These are phyloP conservation scores for Synanthedon andrenaeformis DNA, from an alignment of 2,888 invertebrate genomes.

Conservation along the genomic window DNA sequence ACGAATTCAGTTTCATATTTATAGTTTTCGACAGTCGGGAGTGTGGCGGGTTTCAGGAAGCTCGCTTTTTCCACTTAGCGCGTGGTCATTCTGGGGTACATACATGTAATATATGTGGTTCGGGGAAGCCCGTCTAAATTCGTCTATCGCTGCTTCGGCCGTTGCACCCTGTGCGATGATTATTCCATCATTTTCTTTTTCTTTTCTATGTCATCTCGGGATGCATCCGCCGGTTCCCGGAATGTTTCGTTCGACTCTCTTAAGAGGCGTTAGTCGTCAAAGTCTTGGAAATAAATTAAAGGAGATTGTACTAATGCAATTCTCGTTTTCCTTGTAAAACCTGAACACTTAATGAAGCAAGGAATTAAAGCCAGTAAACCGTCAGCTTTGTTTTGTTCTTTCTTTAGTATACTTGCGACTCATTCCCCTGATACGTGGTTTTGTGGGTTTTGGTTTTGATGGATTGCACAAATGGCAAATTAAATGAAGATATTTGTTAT, in stretches of 20 bases:
- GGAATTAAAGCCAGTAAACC: no score
- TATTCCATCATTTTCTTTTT: slow-evolving; percentile 8
- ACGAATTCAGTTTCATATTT: slow-evolving; percentile 54
- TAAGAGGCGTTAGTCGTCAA: no score
- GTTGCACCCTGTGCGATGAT: slow-evolving; percentile 21
- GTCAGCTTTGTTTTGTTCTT: no score
- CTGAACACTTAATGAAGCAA: no score
- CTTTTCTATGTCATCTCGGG: slow-evolving; percentile 1
- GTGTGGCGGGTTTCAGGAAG: slow-evolving; percentile 56
- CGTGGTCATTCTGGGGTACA: slow-evolving; percentile 47
- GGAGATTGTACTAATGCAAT: no score
- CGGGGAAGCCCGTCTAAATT: slow-evolving; percentile 59
- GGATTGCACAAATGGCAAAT: no score
- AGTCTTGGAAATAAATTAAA: no score
- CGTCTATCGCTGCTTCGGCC: slow-evolving; percentile 16
- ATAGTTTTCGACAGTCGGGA: slow-evolving; percentile 34
- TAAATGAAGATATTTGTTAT: no score
- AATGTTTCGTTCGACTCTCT: background rate
- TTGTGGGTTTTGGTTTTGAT: no score
- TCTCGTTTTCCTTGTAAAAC: no score
- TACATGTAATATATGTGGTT: slow-evolving; percentile 34
- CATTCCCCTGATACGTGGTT: no score
- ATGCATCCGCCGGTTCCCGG: background rate
- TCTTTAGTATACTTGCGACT: no score
- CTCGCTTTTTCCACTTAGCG: slow-evolving; percentile 43